These are phyloP conservation scores for Oreonectes daqikongensis DNA, from an alignment of 2,797 vertebrate species.

Conservation along the genomic window DNA sequence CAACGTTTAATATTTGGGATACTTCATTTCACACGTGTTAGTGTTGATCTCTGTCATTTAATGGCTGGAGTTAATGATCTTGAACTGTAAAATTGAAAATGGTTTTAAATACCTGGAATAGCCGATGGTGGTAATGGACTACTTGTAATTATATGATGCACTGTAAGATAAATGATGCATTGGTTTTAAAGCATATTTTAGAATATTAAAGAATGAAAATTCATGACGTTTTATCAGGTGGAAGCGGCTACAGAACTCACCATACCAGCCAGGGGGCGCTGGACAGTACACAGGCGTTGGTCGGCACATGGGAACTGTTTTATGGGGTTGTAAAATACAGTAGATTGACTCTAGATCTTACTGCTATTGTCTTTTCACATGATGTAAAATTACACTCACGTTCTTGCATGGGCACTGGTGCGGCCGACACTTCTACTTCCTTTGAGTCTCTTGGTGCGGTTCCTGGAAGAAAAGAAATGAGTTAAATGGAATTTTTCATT, in stretches of 20 bases:
- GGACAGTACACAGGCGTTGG: conserved; percentile 80
- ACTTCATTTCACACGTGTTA: neutral
- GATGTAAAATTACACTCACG: conserved; percentile 58
- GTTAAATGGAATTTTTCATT: neutral
- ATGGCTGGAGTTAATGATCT: conserved; percentile 7
- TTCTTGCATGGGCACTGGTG: conserved; percentile 63
- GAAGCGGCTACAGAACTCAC: conserved; percentile 54
- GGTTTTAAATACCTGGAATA: conserved; percentile 68
- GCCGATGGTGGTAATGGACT: conserved; percentile 77
- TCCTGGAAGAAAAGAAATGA: conserved; percentile 32
- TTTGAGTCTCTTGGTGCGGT: conserved; percentile 65
- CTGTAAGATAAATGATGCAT: conserved; percentile 63
- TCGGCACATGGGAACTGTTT: conserved; percentile 70
- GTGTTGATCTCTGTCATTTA: conserved; percentile 1
- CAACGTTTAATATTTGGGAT: neutral
- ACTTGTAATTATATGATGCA: conserved; percentile 82
- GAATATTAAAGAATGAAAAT: neutral
- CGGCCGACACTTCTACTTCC: conserved; percentile 52
- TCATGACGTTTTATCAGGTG: neutral
- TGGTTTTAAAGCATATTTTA: neutral
- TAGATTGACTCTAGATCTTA: neutral
- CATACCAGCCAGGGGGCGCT: conserved; percentile 75
- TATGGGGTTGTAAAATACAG: neutral
- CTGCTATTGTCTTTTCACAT: neutral
- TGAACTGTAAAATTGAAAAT: neutral